phyloP scores from a whole-genome alignment of 1,140 invertebrate genomes.

The Eciton burchellii region DNA sequence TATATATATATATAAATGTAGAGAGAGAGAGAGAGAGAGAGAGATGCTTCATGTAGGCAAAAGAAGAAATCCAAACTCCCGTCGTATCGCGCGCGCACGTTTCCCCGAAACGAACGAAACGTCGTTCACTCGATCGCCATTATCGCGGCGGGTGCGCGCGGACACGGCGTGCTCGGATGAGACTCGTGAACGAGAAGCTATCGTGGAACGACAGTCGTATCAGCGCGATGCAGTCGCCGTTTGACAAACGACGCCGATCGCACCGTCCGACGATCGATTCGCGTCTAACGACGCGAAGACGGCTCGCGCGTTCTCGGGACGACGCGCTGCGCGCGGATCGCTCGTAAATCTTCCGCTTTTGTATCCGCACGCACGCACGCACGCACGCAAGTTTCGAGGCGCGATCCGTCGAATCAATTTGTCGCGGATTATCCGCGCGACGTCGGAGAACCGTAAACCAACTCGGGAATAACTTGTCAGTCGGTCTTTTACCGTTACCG shows the following conservation, averaged over 20 bases:
- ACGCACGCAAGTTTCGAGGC: too few species aligned
- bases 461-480: too few species aligned
- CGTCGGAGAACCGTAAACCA: too few species aligned
- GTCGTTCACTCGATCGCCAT: constrained; percentile 42
- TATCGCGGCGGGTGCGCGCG: constrained; percentile 8
- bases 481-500: too few species aligned
- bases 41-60: constrained; percentile 37
- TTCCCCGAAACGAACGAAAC: constrained; percentile 21
- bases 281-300: constrained; percentile 24
- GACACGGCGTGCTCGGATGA: constrained; percentile 31
- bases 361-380: too few species aligned
- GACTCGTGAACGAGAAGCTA: constrained; percentile 39
- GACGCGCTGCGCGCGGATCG: neutral
- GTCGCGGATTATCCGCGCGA: too few species aligned
- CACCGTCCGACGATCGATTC: constrained; percentile 23
- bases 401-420: too few species aligned
- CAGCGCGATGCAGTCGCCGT: constrained; percentile 2
- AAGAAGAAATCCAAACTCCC: constrained; percentile 38
- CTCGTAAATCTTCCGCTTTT: neutral
- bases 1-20: too few species aligned
- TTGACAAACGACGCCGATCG: constrained; percentile 23
- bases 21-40: too few species aligned
- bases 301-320: neutral
- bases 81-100: neutral
- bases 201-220: constrained; percentile 40